A percentile compares a stretch with the other conserved stretches of the same genome.
These are phyloP conservation scores for Petrolisthes manimaculis DNA, from an alignment of 2,888 invertebrate species.

Conservation along the genomic window DNA sequence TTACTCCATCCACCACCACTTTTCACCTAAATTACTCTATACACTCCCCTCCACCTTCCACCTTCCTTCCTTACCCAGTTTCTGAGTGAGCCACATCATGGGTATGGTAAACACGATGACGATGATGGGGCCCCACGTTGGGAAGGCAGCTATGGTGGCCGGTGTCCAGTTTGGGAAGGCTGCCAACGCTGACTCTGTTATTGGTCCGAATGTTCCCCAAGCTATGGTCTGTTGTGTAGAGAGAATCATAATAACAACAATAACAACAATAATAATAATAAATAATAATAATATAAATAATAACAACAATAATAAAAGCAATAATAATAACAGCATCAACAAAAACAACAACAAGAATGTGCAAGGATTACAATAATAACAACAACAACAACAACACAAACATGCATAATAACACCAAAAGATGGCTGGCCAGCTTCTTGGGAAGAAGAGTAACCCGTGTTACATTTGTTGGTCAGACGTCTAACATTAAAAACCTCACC, in stretches of 20 bases:
- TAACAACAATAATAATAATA: background rate
- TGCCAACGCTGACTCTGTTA: conserved; percentile 46
- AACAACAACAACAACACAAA: no score
- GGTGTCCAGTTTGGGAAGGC: conserved; percentile 58
- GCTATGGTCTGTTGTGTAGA: conserved; percentile 47
- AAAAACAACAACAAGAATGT: background rate
- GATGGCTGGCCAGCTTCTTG: no score
- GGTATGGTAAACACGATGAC: conserved; percentile 61
- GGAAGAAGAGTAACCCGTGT: no score
- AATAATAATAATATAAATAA: conserved; percentile 12
- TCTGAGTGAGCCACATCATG: conserved; percentile 56
- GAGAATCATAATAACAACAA: conserved; percentile 1
- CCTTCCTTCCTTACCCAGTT: conserved; percentile 34
- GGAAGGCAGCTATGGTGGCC: conserved; percentile 53
- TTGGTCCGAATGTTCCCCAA: conserved; percentile 64
- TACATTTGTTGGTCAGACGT: no score
- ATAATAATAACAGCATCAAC: no score
- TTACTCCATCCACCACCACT: no score
- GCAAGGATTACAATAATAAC: background rate
- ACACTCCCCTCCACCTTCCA: no score
- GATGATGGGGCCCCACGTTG: conserved; percentile 49
- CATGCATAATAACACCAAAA: no score
- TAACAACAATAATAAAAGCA: background rate
- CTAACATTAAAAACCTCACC: no score
- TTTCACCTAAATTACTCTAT: no score